These are phyloP conservation scores for Hyla sarda DNA, from an alignment of 2,113 vertebrate species.

Conservation along the genomic window DNA sequence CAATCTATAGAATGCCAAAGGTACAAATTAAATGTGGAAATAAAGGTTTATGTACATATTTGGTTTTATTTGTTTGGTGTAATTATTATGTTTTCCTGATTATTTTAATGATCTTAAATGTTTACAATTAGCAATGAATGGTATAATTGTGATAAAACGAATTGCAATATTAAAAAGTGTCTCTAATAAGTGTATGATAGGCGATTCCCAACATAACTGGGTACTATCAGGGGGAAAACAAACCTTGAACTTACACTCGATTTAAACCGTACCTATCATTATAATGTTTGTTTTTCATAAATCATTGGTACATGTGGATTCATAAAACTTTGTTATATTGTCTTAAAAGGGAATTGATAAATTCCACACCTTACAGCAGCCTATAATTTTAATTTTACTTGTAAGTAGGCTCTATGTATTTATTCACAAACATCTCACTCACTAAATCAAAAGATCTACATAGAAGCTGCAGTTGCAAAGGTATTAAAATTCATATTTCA, in stretches of 20 bases:
- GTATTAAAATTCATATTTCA: too few species aligned
- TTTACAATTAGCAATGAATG: not conserved
- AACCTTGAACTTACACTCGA: not conserved
- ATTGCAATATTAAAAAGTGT: not conserved
- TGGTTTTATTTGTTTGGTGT: constrained; percentile 19
- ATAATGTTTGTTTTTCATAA: not conserved
- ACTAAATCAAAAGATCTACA: too few species aligned
- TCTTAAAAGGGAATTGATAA: too few species aligned
- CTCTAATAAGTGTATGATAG: not conserved
- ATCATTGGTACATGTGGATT: not conserved
- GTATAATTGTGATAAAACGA: not conserved
- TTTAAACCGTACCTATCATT: not conserved
- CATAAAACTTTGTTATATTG: too few species aligned
- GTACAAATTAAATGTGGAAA: constrained; percentile 12
- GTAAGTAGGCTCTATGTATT: too few species aligned
- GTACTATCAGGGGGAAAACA: not conserved
- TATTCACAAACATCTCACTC: too few species aligned
- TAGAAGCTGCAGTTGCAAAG: too few species aligned
- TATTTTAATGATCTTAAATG: not conserved
- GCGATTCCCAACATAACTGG: not conserved
- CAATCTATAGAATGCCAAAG: constrained; percentile 26
- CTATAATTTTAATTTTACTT: too few species aligned
- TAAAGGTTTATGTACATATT: not conserved
- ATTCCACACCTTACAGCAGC: too few species aligned
- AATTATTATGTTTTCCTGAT: not conserved